A percentile compares a stretch with the other conserved stretches of the same genome.
Evolutionary conservation across 2,797 vertebrate species (phyloP).

Genomic region (Aldrovandia affinis): DNA sequence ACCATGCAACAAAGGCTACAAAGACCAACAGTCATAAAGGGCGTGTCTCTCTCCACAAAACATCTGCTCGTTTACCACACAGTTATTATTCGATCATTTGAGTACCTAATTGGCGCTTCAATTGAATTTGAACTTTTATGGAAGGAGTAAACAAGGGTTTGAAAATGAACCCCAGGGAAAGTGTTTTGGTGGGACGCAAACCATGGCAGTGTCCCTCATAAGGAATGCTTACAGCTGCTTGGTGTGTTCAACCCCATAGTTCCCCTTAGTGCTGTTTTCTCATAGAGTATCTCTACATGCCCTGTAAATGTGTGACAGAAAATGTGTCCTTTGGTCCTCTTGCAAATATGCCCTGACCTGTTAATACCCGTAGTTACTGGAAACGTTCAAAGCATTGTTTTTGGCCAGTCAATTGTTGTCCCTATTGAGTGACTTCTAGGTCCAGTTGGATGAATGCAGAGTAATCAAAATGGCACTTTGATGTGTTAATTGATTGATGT

Average conservation of each 20-base stretch:
- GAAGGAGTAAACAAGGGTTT: too few species aligned
- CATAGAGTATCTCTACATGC: neutral
- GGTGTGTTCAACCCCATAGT: neutral
- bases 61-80: too few species aligned
- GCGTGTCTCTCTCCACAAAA: neutral
- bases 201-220: neutral
- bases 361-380: neutral
- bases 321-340: neutral
- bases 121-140: too few species aligned
- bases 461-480: neutral
- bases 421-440: neutral
- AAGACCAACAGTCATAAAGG: neutral
- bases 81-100: too few species aligned
- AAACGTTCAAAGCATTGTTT: neutral
- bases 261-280: neutral
- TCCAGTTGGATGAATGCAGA: neutral
- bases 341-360: neutral
- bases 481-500: slow-evolving; percentile 2
- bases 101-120: too few species aligned
- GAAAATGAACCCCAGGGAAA: too few species aligned
- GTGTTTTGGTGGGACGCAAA: neutral
- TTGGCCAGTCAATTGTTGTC: neutral
- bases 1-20: neutral
- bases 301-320: neutral
- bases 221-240: neutral